Base-by-base conservation (phyloP, 2,888 invertebrate species). In the Mellilla xanthometata region DNA sequence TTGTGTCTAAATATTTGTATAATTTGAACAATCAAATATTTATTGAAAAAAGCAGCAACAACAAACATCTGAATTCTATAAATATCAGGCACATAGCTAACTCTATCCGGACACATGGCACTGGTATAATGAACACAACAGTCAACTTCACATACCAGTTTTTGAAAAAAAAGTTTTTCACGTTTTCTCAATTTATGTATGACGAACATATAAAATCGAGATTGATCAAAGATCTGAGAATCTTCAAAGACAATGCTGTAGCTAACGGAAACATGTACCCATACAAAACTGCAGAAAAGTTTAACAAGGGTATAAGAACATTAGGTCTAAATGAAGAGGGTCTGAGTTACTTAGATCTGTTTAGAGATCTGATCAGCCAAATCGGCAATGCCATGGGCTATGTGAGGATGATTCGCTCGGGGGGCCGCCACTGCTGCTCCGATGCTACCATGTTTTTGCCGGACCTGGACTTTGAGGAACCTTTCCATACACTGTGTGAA, bases 201-300 rank as follows among this genome's bases (percentile, higher is more conserved):
- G 99, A 99, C 74, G 99, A 99, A 79, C 98, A 98, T 68, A 98
- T 99, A 35, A 98, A 99, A 79, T 98, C 98, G 0, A 92, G 97
- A 43, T 90, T 99, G 2, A 92, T 97, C 56, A 97, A 97, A 81
- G 98, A 98, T 76, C 90, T 96, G 51, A 92, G 95, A 58, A 93
- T 92, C 70, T 96, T 97, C 68, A 92, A 94, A 51, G 97, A 98
- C 65, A 93, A 92, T 61, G 92, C 93, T 63, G 84, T 79, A 49
- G 84, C 91, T 31, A 88, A 92, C 52, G 92, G 93, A 58, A 93
- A 93, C 58, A 94, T 93, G 76, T 95, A 95, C 81, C 93, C 95
- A 0, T 98, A 95, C 74, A 97, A 97, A 65, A 91, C 96, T 63
- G 99, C 99, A 0, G 97, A 98, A 54, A 96, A 95, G 71, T 98